Evolutionary conservation across 1,140 invertebrate species (phyloP).

Genomic region (Parasteatoda tepidariorum): DNA sequence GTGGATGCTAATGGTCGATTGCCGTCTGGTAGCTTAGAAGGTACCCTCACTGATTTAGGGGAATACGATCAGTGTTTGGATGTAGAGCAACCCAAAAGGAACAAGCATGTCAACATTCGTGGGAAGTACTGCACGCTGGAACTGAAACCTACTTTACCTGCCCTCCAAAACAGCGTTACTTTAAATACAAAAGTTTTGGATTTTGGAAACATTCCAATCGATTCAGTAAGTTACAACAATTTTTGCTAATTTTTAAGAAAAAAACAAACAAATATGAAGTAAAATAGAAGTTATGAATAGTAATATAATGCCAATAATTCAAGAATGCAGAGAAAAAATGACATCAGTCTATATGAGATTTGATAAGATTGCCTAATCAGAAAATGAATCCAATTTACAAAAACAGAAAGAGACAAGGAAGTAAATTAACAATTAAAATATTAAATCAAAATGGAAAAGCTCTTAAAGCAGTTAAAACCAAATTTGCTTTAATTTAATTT

Average conservation of each 20-base stretch:
- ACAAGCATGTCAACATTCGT: conserved; percentile 29
- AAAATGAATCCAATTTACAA: too few species aligned
- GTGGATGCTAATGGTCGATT: conserved; percentile 60
- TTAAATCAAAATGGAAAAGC: too few species aligned
- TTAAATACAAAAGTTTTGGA: conserved; percentile 36
- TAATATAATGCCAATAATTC: too few species aligned
- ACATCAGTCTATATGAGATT: too few species aligned
- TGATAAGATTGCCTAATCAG: too few species aligned
- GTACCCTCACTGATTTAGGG: conserved; percentile 62
- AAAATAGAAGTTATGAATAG: too few species aligned
- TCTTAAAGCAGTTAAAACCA: too few species aligned
- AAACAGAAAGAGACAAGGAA: too few species aligned
- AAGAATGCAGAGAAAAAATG: too few species aligned
- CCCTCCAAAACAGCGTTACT: neutral
- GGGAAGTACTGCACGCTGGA: conserved; percentile 53
- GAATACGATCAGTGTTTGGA: conserved; percentile 63
- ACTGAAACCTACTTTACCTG: conserved; percentile 25
- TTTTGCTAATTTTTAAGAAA: neutral
- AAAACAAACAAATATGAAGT: neutral
- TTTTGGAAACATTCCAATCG: conserved; percentile 32
- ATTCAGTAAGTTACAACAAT: conserved; percentile 26
- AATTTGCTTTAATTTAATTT: too few species aligned
- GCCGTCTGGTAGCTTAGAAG: conserved; percentile 57
- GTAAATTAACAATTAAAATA: too few species aligned
- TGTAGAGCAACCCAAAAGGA: neutral